Evolutionary conservation across 2,888 invertebrate species (phyloP), one percentile per base, ranked within the genome.

Genomic region (Cryptocephalus moraei): DNA sequence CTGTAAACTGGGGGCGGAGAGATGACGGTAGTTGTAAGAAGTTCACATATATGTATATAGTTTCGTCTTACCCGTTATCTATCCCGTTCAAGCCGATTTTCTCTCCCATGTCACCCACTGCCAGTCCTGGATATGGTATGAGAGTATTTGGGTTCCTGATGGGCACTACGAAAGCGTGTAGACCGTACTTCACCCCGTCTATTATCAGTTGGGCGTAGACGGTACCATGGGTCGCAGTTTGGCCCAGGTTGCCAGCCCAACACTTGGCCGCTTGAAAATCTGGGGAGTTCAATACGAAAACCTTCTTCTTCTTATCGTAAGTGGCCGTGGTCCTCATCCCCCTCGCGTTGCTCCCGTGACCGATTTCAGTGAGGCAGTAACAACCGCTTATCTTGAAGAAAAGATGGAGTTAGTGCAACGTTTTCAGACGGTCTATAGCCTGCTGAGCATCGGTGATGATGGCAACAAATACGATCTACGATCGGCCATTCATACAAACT

Each of bases 31-130:
- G n/a, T n/a, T n/a, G n/a, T n/a, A n/a, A n/a, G n/a, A n/a, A n/a
- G n/a, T n/a, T n/a, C n/a, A n/a, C n/a, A n/a, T n/a, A n/a, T n/a
- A n/a, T n/a, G n/a, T 6, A 22, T 22, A 22, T 6, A 22, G 6
- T 22, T 22, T 2, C 6, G 22, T 9, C 56, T 64, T 64, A 89
- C 87, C 96, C 96, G 73, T 96, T 96, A 66, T 96, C 96, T 36
- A 95, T 71, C 2, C 92, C 94, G 69, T 95, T 91, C 8, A 92
- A 75, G 0, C 90, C 94, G 39, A 90, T 75, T 72, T 96, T 96
- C 67, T 88, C 87, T 1, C 96, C 96, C 73, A 96, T 79, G 66
- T 96, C 95, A 0, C 94, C 94, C 0, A 94, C 86, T 0, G 77
- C 79, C 1, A 96, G 80, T 0, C 93, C 92, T 0, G 89, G 82